Evolutionary conservation across 2,888 invertebrate genomes (phyloP).

Genomic region (Didymodactylos carnosus): DNA sequence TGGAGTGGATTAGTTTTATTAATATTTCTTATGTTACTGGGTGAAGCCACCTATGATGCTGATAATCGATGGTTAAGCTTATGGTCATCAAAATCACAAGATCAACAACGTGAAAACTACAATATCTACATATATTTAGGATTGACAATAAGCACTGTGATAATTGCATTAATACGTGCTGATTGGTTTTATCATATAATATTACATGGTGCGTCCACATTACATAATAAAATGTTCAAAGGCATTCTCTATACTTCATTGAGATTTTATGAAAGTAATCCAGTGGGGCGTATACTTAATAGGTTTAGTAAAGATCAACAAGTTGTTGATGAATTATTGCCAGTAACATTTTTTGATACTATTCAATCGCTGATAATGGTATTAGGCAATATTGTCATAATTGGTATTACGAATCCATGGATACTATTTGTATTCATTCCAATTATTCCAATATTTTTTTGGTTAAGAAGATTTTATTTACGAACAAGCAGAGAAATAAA

Average conservation of each 20-base stretch:
- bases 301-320: conserved; percentile 68
- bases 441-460: conserved; percentile 52
- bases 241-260: not conserved
- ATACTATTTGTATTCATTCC: conserved; percentile 41
- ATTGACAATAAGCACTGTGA: not conserved
- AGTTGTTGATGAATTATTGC: conserved; percentile 39
- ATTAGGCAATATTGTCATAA: conserved; percentile 43
- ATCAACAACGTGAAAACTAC: not conserved
- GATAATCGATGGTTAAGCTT: not conserved
- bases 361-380: conserved; percentile 48
- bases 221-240: not conserved
- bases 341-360: not conserved
- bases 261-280: not conserved
- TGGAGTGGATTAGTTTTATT: not conserved
- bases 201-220: not conserved
- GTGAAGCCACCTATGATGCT: not conserved
- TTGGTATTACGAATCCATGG: conserved; percentile 51
- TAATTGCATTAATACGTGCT: not conserved
- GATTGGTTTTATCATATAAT: not conserved
- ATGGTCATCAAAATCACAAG: not conserved
- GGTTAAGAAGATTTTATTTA: conserved; percentile 47
- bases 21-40: not conserved
- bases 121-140: not conserved
- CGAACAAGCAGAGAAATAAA: not conserved
- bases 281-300: conserved; percentile 38